Base-by-base conservation (phyloP, 2,888 invertebrate species). In the Herminia tarsipennalis region DNA sequence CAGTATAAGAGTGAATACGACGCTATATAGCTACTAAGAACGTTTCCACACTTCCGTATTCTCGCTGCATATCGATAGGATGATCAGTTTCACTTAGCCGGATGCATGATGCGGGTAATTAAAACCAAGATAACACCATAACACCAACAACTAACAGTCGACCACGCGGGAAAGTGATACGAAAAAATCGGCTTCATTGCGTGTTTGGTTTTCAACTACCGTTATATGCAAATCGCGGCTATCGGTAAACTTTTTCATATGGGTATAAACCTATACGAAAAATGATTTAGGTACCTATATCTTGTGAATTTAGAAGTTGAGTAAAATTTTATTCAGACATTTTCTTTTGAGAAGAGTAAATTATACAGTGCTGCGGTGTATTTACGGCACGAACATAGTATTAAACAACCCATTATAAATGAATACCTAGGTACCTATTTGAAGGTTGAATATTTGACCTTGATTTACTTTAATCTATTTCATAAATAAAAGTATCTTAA, bases 31-130 rank as follows among this genome's bases (percentile, higher is more conserved):
- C 4, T 12, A 12, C 2, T 27, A 6, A 2, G 2, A 5, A 10
- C 2, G 3, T 24, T 10, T 5, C 3, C n/a, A 21, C 20, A 13
- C 13, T 10, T 20, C 3, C 13, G 8, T 8, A 22, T 16, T 6
- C n/a, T 3, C 14, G 6, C n/a, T 16, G 9, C 9, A 8, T 17
- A 25, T 20, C 40, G 20, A 10, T 25, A 33, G 10, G 6, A 8
- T 4, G 12, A 42, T 30, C 29, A 8, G 9, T 22, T 24, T 8
- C 4, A n/a, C 24, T 16, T 8, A 21, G 29, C 9, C n/a, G n/a
- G n/a, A n/a, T n/a, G n/a, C n/a, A n/a, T n/a, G 1, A 68, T 71
- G 64, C 66, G 68, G 66, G 66, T 62, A 34, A 38, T 58, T 37
- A 53, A 36, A 21, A 9, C 8, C 18, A 12, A 27, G 54, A 44